Conservation (phyloP, 2,113 vertebrate genomes). For the Numida meleagris region DNA sequence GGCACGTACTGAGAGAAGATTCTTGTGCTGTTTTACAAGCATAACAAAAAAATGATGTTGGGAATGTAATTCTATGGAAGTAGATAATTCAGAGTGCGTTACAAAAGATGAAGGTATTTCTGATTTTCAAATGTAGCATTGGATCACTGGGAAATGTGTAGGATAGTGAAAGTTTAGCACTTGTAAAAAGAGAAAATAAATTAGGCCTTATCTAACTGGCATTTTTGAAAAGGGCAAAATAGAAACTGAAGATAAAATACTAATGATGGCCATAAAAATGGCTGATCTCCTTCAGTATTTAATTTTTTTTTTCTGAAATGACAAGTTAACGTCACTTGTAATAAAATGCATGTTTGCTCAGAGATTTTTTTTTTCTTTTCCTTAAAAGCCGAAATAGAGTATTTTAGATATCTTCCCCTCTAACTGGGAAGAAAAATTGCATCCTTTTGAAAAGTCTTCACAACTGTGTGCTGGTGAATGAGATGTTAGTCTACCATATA, state of each 20-base stretch:
- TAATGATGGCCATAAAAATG: background rate
- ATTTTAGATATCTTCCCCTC: background rate
- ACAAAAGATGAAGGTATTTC: background rate
- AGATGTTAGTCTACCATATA: background rate
- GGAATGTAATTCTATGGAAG: background rate
- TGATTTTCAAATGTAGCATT: background rate
- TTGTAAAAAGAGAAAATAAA: background rate
- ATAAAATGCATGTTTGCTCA: background rate
- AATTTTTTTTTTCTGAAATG: background rate
- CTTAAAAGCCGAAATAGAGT: background rate
- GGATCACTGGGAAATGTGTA: background rate
- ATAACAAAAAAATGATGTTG: background rate
- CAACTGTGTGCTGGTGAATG: background rate
- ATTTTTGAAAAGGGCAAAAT: background rate
- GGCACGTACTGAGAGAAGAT: background rate
- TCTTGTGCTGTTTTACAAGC: background rate
- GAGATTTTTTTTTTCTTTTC: background rate
- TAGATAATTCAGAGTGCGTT: background rate
- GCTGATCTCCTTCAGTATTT: background rate
- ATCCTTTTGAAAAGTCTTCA: background rate
- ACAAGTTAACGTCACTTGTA: background rate
- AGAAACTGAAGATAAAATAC: constrained; percentile 1
- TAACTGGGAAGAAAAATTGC: background rate
- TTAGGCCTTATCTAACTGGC: background rate
- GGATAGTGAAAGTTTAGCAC: background rate